Base-by-base conservation (phyloP, 2,113 vertebrate genomes). In the Lipophrys pholis region DNA sequence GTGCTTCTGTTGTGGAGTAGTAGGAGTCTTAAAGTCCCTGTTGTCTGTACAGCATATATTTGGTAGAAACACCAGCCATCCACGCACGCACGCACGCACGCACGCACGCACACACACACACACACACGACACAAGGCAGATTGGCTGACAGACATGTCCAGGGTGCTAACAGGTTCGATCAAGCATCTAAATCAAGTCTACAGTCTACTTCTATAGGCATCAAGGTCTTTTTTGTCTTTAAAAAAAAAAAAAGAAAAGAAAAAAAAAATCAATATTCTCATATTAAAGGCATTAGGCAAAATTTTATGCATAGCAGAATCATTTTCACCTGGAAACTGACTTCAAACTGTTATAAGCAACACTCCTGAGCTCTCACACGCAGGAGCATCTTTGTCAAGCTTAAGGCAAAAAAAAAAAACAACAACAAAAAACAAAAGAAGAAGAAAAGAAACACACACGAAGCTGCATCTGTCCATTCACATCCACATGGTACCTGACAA, bases 241-340 rank as follows among this genome's bases (percentile, higher is more conserved):
- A n/a, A n/a, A n/a, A n/a, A n/a, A n/a, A n/a, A n/a, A n/a, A n/a
- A n/a, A n/a, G n/a, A n/a, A n/a, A n/a, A n/a, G n/a, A n/a, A n/a
- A n/a, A n/a, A n/a, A n/a, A n/a, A n/a, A n/a, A 15, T 64, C n/a
- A 62, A 69, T 76, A 57, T 21, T 1, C 16, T 90, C 50, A 11
- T 94, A 89, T 85, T 89, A 73, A 95, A 98, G 96, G 97, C 97
- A 96, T 96, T 90, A 94, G 93, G 93, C 95, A 92, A 86, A 94
- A 92, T 93, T 77, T 94, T 92, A 96, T 98, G 97, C 97, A 98
- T 97, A 97, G 96, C 95, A 95, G 93, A 88, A 83, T 91, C 57
- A 86, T 78, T 87, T 85, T 84, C 57, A 87, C 81, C 87, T 83
- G 80, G 63, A 87, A 87, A 91, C 48, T 89, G 91, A 93, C 90